Evolutionary conservation across 2,113 vertebrate species (phyloP), one percentile per base, ranked within the genome.

Genomic region (Chloropsis hardwickii): DNA sequence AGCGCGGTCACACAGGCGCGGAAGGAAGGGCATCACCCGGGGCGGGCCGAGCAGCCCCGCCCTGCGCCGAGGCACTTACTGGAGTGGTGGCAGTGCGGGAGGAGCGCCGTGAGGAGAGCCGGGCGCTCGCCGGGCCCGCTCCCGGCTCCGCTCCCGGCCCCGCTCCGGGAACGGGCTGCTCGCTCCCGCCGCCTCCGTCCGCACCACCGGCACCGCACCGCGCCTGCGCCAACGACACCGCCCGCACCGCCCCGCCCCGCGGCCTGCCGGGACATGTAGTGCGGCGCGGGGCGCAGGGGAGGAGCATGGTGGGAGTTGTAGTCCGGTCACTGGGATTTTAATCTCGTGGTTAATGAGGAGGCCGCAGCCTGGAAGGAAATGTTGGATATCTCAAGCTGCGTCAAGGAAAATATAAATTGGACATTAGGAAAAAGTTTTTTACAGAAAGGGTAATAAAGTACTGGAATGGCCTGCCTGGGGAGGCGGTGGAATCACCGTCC

Each of bases 271-370:
- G 86, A 81, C 7, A 14, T 81, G 86, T 89, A 89, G 77, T 89
- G 39, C 45, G 15, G 67, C 1, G 5, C 2, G 18, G 7, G 10
- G 23, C n/a, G 15, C 17, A 17, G 2, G 5, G 10, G 27, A 27
- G 45, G 39, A 39, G 39, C 24, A 10, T 12, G 39, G 3, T 25
- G 86, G 86, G 86, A 89, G 3, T 16, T 88, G 86, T 81, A 74
- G 86, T 89, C 21, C 45, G 1, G 5, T 0, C 7, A 0, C 11
- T 19, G 42, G 6, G 24, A 0, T 0, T 22, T 42, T 7, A 5
- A 5, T 16, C 2, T 2, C 4, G 7, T 31, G 0, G 42, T 48
- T 42, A 2, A 22, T 3, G 31, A 10, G 11, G 13, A n/a, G 37
- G 51, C 19, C 35, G 0, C 17, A 7, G 42, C 11, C 5, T 24